These are phyloP conservation scores for Athene noctua DNA, from an alignment of 2,113 vertebrate species.

Conservation along the genomic window DNA sequence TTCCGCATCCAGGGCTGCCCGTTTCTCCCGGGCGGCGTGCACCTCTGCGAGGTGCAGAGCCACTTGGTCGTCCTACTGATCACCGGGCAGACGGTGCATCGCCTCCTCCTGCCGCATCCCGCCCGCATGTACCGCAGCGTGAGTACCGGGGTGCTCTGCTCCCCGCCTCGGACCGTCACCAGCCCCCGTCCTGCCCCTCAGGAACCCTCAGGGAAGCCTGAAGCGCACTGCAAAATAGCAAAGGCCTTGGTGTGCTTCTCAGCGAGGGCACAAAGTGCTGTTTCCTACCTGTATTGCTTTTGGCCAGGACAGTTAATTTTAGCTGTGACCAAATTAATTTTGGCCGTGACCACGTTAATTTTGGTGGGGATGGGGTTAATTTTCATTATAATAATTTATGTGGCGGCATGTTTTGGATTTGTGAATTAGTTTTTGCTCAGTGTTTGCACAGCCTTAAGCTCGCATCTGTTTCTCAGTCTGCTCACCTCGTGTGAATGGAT, in stretches of 20 bases:
- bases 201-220: rapidly evolving
- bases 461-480: rapidly evolving
- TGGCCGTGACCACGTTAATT: no score
- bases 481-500: rapidly evolving
- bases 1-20: constrained; percentile 83
- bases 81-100: constrained; percentile 88
- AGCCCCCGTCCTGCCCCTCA: rapidly evolving
- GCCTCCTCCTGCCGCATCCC: constrained; percentile 88
- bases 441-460: not conserved
- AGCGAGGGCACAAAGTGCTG: not conserved
- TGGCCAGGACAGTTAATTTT: no score
- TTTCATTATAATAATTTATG: rapidly evolving
- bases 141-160: constrained; percentile 56
- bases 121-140: constrained; percentile 88
- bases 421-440: not conserved
- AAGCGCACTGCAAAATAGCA: rapidly evolving
- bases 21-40: constrained; percentile 85
- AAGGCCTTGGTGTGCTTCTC: not conserved
- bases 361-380: rapidly evolving
- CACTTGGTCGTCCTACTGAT: constrained; percentile 83
- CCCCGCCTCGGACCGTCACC: rapidly evolving
- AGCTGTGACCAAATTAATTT: no score
- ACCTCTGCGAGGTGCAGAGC: constrained; percentile 84
- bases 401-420: not conserved
- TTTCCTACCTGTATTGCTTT: not conserved